Percentiles rank a stretch among this genome's conserved stretches.
These are phyloP conservation scores for Furcifer pardalis DNA, from an alignment of 2,797 vertebrate species.

Conservation along the genomic window DNA sequence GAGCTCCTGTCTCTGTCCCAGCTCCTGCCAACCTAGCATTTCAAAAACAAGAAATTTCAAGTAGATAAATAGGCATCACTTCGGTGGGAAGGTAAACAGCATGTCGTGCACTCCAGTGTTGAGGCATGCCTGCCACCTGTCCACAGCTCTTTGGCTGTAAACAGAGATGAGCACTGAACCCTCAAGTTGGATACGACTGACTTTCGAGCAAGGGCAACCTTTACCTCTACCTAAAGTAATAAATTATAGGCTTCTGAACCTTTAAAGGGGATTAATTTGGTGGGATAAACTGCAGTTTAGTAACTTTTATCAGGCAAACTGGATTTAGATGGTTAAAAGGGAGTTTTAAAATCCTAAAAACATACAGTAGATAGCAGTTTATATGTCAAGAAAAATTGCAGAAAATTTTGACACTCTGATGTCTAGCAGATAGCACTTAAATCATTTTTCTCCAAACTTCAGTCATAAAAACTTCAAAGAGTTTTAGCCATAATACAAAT, in stretches of 20 bases:
- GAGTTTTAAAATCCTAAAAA: constrained; percentile 79
- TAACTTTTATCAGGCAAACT: constrained; percentile 88
- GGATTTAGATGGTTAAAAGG: constrained; percentile 86
- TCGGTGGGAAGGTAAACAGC: no score
- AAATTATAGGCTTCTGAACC: constrained; percentile 67
- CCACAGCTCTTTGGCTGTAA: no score
- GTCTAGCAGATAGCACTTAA: constrained; percentile 99
- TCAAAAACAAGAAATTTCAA: no score
- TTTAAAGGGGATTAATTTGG: constrained; percentile 79
- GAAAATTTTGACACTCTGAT: constrained; percentile 96
- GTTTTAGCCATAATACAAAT: constrained; percentile 99
- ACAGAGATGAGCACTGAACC: no score
- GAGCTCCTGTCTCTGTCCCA: no score
- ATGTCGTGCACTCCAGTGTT: no score
- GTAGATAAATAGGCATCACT: no score
- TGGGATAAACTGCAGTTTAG: constrained; percentile 78
- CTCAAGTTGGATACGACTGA: no score
- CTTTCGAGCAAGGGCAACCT: no score
- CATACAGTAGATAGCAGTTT: constrained; percentile 89
- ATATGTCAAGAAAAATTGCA: constrained; percentile 97
- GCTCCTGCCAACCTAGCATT: no score
- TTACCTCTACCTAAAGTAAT: no score
- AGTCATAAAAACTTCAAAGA: constrained; percentile 98
- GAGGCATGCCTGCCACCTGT: no score
- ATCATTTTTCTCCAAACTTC: constrained; percentile 99